phyloP scores from a whole-genome alignment of 1,140 invertebrate genomes.

The Cyrtorhinus lividipennis region DNA sequence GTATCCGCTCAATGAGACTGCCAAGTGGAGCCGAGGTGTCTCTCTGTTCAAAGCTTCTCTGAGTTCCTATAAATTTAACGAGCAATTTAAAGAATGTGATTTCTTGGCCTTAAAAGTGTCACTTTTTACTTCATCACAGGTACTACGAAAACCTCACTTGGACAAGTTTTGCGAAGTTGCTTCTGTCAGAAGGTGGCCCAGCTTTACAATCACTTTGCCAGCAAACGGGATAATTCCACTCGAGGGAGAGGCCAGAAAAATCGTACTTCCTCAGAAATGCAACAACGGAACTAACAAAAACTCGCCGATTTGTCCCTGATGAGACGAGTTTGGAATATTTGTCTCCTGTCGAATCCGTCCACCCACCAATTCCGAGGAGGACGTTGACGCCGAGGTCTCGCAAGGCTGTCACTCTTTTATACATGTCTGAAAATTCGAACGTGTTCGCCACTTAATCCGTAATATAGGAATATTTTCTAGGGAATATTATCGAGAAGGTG shows the following conservation, averaged over 20 bases:
- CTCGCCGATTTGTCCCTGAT: slow-evolving; percentile 40
- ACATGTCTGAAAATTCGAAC: slow-evolving; percentile 41
- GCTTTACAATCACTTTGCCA: slow-evolving; percentile 80
- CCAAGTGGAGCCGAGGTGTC: slow-evolving; percentile 50
- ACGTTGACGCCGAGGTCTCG: slow-evolving; percentile 32
- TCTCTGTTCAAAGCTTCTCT: slow-evolving; percentile 53
- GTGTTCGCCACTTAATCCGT: no score
- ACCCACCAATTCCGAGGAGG: slow-evolving; percentile 70
- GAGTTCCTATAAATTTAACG: slow-evolving; percentile 63
- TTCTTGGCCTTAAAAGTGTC: not conserved
- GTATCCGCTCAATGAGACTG: slow-evolving; percentile 72
- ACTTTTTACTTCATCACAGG: no score
- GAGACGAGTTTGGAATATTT: slow-evolving; percentile 67
- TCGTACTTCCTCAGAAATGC: slow-evolving; percentile 53
- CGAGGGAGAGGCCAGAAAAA: slow-evolving; percentile 69
- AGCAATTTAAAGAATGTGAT: slow-evolving; percentile 18
- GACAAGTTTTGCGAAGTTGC: slow-evolving; percentile 59
- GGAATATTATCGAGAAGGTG: not conserved
- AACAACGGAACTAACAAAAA: slow-evolving; percentile 47
- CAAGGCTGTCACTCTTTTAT: slow-evolving; percentile 33
- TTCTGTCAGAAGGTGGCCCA: slow-evolving; percentile 56
- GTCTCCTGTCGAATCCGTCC: slow-evolving; percentile 71
- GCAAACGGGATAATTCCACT: slow-evolving; percentile 85
- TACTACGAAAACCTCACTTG: slow-evolving; percentile 36
- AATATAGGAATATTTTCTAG: not conserved